Evolutionary conservation across 2,888 invertebrate species (phyloP).

Genomic region (Bellardia bayeri): DNA sequence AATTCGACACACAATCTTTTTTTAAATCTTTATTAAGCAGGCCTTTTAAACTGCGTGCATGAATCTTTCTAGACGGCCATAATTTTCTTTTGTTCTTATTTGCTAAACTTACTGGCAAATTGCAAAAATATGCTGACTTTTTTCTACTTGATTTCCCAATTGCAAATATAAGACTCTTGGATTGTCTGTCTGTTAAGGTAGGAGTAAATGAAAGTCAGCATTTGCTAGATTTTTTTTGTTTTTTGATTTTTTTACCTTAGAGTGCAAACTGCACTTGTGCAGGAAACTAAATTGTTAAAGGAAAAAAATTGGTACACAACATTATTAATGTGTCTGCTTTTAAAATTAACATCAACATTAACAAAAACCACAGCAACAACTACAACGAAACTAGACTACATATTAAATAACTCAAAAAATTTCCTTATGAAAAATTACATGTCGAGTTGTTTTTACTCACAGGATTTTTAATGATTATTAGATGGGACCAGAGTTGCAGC

Average conservation of each 20-base stretch:
- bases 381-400: conserved; percentile 13
- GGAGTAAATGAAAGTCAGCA: conserved; percentile 9
- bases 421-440: conserved; percentile 56
- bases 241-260: conserved; percentile 1
- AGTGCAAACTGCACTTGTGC: conserved; percentile 24
- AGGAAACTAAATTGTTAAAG: neutral
- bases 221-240: neutral
- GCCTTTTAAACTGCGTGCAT: neutral
- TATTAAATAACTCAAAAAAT: conserved; percentile 48
- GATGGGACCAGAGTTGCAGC: neutral
- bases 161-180: conserved; percentile 44
- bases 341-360: conserved; percentile 52
- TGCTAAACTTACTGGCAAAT: neutral
- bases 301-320: conserved; percentile 12
- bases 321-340: conserved; percentile 65
- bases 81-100: neutral
- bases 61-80: neutral
- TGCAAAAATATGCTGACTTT: conserved; percentile 21
- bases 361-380: conserved; percentile 22
- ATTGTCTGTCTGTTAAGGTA: conserved; percentile 54
- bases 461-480: conserved; percentile 66
- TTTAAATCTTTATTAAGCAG: too few species aligned
- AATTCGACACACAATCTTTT: too few species aligned
- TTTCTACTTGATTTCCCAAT: conserved; percentile 63
- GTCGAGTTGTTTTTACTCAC: conserved; percentile 37